These are phyloP conservation scores for Ichneumon xanthorius DNA, from an alignment of 2,888 invertebrate species.

Conservation along the genomic window DNA sequence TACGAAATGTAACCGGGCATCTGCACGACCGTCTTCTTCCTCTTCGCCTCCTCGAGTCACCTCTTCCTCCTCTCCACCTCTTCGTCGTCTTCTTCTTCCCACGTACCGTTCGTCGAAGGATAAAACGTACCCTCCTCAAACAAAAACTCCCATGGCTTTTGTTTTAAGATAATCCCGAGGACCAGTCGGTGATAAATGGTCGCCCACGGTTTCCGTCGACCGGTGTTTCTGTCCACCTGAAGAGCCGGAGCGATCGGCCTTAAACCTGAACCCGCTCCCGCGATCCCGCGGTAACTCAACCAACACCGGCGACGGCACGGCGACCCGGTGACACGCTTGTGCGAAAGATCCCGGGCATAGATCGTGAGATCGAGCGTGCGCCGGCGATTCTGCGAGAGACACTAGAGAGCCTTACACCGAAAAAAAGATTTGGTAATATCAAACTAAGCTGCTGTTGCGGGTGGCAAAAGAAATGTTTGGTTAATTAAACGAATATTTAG, in stretches of 20 bases:
- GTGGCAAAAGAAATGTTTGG: too few relatives aligned
- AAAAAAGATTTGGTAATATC: too few relatives aligned
- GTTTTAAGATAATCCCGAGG: conserved; percentile 81
- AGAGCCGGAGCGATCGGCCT: conserved; percentile 3
- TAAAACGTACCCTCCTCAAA: conserved; percentile 73
- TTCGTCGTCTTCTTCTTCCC: conserved; percentile 61
- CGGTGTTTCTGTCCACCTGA: conserved; percentile 63
- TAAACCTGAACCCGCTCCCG: background rate
- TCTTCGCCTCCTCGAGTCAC: conserved; percentile 1
- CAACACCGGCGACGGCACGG: conserved; percentile 17
- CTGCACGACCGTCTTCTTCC: background rate
- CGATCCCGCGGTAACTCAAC: conserved; percentile 45
- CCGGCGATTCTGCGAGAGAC: too few relatives aligned
- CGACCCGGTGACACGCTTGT: conserved; percentile 61
- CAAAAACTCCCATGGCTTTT: conserved; percentile 81
- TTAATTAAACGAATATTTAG: too few relatives aligned
- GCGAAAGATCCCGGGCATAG: conserved; percentile 51
- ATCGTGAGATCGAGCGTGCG: conserved; percentile 42
- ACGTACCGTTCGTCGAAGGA: conserved; percentile 69
- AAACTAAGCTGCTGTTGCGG: too few relatives aligned
- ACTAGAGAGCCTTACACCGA: too few relatives aligned
- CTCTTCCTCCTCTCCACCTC: conserved; percentile 11
- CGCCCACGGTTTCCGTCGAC: conserved; percentile 72
- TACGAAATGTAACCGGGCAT: conserved; percentile 31
- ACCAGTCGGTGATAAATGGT: conserved; percentile 82